A percentile compares a stretch with the other conserved stretches of the same genome.
These are phyloP conservation scores for Amblyornis subalaris DNA, from an alignment of 2,113 vertebrate species.

Conservation along the genomic window DNA sequence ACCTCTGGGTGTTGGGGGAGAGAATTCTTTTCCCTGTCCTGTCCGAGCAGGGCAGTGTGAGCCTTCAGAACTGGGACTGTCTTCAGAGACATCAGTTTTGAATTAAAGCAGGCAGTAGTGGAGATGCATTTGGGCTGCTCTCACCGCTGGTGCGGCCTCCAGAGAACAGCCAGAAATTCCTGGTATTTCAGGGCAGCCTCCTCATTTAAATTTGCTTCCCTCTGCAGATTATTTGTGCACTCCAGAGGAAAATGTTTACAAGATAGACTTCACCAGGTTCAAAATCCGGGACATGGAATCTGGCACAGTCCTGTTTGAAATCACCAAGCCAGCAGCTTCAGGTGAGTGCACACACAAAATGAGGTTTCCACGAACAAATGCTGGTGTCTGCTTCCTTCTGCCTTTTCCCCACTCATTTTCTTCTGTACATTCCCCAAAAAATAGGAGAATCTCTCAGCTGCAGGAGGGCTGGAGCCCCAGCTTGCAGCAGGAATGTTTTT, in stretches of 20 bases:
- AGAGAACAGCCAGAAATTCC: not conserved
- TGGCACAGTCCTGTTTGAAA: constrained; percentile 94
- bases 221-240: constrained; percentile 90
- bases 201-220: not conserved
- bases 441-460: not conserved
- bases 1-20: not conserved
- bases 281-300: constrained; percentile 99
- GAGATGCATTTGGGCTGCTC: not conserved
- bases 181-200: not conserved
- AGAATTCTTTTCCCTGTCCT: not conserved
- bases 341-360: constrained; percentile 69
- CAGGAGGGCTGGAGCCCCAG: not conserved
- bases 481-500: not conserved
- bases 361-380: not conserved
- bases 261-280: constrained; percentile 97
- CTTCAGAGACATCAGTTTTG: not conserved
- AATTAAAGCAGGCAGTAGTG: not conserved
- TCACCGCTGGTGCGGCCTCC: not conserved
- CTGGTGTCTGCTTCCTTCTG: not conserved
- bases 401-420: not conserved
- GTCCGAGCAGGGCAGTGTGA: not conserved
- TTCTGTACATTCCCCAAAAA: not conserved
- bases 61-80: not conserved
- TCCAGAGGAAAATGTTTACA: constrained; percentile 94
- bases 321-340: constrained; percentile 89